These are phyloP conservation scores for Prionailurus viverrinus DNA, from an alignment of 2,113 vertebrate species.

Conservation along the genomic window DNA sequence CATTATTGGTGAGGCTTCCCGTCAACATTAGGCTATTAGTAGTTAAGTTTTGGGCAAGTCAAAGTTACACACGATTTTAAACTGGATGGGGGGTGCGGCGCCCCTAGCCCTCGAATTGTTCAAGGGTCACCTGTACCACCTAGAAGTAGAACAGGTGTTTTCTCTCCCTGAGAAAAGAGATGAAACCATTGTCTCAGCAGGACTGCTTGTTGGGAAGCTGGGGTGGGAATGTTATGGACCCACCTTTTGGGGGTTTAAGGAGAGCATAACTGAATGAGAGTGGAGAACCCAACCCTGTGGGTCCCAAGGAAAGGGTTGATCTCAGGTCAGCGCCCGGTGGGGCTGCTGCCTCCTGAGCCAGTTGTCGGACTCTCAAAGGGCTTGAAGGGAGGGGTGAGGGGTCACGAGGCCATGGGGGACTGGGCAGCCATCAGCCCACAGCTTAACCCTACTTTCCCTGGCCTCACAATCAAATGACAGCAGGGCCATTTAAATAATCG, in stretches of 20 bases:
- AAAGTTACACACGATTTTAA: not conserved
- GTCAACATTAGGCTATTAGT: not conserved
- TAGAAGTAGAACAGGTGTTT: not conserved
- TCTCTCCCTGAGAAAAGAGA: not conserved
- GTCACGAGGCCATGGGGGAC: no score
- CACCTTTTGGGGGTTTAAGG: not conserved
- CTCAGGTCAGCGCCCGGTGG: accelerated
- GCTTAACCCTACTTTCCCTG: no score
- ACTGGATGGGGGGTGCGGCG: not conserved
- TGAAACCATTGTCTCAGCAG: not conserved
- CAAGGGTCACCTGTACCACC: not conserved
- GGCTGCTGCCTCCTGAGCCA: not conserved
- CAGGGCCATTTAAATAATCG: not conserved
- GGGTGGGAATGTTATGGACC: not conserved
- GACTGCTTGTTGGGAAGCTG: not conserved
- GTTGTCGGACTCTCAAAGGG: not conserved
- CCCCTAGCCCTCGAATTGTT: not conserved
- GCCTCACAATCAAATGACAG: not conserved
- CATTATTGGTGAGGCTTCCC: not conserved
- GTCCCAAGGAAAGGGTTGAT: not conserved
- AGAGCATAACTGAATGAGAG: not conserved
- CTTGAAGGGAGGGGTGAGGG: not conserved
- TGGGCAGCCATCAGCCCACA: not conserved
- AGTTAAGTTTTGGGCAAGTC: not conserved
- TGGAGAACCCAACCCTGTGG: accelerated